Evolutionary conservation across 2,113 vertebrate genomes (phyloP), one percentile per base, ranked within the genome.

Genomic region (Stigmatopora argus): DNA sequence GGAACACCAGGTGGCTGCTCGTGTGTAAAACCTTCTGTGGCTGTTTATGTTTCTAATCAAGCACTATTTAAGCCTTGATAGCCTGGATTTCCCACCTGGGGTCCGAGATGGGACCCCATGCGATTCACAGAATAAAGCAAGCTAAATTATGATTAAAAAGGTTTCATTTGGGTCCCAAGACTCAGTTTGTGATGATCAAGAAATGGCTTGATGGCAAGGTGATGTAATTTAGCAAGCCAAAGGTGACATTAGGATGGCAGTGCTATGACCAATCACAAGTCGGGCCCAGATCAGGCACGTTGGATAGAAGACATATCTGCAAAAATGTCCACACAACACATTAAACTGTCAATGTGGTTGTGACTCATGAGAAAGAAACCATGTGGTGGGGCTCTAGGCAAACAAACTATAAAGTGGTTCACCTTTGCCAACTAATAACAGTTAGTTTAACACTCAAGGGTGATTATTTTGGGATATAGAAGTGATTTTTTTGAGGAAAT

Each of bases 1-100:
- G 41, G 64, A 79, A 45, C 8, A 23, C 13, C 12, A 51, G 35
- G 64, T 64, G 68, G 48, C 48, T 66, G 55, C 45, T 52, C 8
- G 53, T 45, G 59, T 41, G 41, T 61, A 44, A 58, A 41, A 31
- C 58, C 51, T 44, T 9, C 11, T 18, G 15, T 66, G 51, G 31
- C 65, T 72, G 72, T 58, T 78, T 72, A 78, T 80, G 77, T 85
- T 88, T 73, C 73, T 82, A 84, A 83, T 79, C 69, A 80, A 70
- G 51, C 1, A 10, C 53, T 51, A 9, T 2, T 62, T 21, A 62
- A 26, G 58, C 38, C 2, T 31, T 62, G 31, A 65, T 69, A 60
- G 49, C 17, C 48, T 18, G 53, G 21, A 64, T 56, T 44, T 68
- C 38, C 66, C 64, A 65, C 46, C 62, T 52, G 51, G 65, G 52